Percentiles rank a stretch among this genome's conserved stretches.
phyloP scores from a whole-genome alignment of 2,113 vertebrate genomes.

The Nerophis lumbriciformis region DNA sequence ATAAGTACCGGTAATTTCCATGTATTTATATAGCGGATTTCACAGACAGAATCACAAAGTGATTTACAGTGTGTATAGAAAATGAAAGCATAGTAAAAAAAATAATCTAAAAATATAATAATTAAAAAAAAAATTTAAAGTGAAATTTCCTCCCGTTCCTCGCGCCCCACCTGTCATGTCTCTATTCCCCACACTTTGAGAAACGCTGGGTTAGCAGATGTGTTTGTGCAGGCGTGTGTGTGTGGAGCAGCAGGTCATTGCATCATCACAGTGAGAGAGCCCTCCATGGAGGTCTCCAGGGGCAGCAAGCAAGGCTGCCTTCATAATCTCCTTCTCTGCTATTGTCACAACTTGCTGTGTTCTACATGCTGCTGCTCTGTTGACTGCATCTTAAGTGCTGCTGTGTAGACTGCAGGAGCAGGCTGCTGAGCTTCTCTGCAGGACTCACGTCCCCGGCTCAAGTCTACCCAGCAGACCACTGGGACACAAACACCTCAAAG shows the following conservation, averaged over 20 bases:
- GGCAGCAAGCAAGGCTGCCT: slow-evolving; percentile 50
- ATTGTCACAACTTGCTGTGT: slow-evolving; percentile 55
- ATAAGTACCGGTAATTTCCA: too few species aligned
- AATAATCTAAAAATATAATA: too few species aligned
- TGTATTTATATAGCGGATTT: too few species aligned
- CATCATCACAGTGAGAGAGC: slow-evolving; percentile 70
- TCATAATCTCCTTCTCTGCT: slow-evolving; percentile 49
- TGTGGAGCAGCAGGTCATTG: slow-evolving; percentile 59
- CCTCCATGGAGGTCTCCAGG: slow-evolving; percentile 61
- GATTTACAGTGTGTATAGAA: too few species aligned
- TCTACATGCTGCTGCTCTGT: slow-evolving; percentile 48
- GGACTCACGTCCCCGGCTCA: slow-evolving; percentile 14
- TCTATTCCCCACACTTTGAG: too few species aligned
- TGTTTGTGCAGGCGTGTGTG: slow-evolving; percentile 46
- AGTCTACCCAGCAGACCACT: slow-evolving; percentile 41
- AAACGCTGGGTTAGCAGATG: too few species aligned
- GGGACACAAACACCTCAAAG: slow-evolving; percentile 12
- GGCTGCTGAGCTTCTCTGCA: slow-evolving; percentile 20
- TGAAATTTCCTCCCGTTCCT: too few species aligned
- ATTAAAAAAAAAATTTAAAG: too few species aligned
- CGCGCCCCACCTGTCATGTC: too few species aligned
- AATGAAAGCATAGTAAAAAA: too few species aligned
- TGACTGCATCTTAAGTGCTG: slow-evolving; percentile 8
- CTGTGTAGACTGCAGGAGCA: neutral
- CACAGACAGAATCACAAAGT: too few species aligned